Evolutionary conservation across 2,888 invertebrate genomes (phyloP).

Genomic region (Biston betularia): DNA sequence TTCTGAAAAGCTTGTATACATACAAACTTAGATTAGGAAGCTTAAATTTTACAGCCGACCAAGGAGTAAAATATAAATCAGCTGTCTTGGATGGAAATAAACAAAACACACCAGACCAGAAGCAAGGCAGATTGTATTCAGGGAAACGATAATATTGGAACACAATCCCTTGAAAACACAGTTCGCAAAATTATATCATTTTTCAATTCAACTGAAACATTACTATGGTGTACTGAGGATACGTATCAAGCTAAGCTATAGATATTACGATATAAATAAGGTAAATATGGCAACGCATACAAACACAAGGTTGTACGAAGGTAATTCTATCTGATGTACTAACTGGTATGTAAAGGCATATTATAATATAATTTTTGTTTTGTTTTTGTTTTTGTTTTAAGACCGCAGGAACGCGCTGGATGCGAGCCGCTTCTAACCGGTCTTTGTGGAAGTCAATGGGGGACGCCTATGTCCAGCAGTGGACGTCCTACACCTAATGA

Average conservation of each 20-base stretch:
- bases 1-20: slow-evolving; percentile 4
- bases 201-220: not conserved
- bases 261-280: not conserved
- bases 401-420: no score
- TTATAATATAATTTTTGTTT: no score
- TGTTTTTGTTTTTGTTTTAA: no score
- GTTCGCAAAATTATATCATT: not conserved
- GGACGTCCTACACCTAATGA: no score
- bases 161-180: not conserved
- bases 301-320: slow-evolving; percentile 33
- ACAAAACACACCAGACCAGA: slow-evolving; percentile 4
- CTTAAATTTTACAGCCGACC: slow-evolving; percentile 6
- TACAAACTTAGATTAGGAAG: not conserved
- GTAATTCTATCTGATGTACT: slow-evolving; percentile 16
- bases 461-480: no score
- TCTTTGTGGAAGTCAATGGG: no score
- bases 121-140: not conserved
- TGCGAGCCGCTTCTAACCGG: no score
- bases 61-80: slow-evolving; percentile 16
- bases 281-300: slow-evolving; percentile 22
- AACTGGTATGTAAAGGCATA: slow-evolving; percentile 7
- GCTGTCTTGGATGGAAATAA: slow-evolving; percentile 17
- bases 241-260: not conserved
- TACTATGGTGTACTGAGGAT: not conserved
- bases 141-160: slow-evolving; percentile 12